A percentile compares a stretch with the other conserved stretches of the same genome.
phyloP scores from a whole-genome alignment of 2,113 vertebrate genomes.

The Centropus unirufus region DNA sequence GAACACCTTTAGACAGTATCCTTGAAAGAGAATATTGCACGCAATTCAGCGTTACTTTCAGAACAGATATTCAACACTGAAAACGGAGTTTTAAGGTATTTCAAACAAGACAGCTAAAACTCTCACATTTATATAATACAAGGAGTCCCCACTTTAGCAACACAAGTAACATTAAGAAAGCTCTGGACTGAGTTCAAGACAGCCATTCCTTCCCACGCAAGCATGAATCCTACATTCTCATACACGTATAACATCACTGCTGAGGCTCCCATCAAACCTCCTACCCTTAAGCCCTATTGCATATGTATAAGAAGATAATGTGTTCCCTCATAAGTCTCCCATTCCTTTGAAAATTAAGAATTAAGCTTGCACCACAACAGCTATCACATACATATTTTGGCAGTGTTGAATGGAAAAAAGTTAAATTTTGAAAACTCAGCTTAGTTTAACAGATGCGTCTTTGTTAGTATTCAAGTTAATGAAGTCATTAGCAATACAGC shows the following conservation, averaged over 20 bases:
- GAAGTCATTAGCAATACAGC: not conserved
- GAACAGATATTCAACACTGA: not conserved
- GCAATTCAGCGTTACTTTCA: not conserved
- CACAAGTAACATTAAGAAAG: not conserved
- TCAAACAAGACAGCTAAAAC: not conserved
- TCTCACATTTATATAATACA: not conserved
- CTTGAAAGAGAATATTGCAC: not conserved
- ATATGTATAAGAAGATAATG: not conserved
- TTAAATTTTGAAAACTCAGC: slow-evolving; percentile 16
- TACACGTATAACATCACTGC: not conserved
- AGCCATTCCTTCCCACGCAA: not conserved
- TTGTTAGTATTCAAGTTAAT: slow-evolving; percentile 37
- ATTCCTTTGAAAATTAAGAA: not conserved
- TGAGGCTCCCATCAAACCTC: not conserved
- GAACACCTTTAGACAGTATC: not conserved
- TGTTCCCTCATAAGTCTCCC: not conserved
- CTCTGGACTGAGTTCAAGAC: not conserved
- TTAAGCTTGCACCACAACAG: not conserved
- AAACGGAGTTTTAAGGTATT: not conserved
- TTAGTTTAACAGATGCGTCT: slow-evolving; percentile 43
- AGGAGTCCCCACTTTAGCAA: not conserved
- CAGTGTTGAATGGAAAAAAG: slow-evolving; percentile 7
- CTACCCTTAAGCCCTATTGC: not conserved
- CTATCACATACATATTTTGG: not conserved
- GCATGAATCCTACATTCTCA: not conserved